Evolutionary conservation across 1,140 invertebrate genomes (phyloP), one percentile per base, ranked within the genome.

Genomic region (Psilanteris sp.): DNA sequence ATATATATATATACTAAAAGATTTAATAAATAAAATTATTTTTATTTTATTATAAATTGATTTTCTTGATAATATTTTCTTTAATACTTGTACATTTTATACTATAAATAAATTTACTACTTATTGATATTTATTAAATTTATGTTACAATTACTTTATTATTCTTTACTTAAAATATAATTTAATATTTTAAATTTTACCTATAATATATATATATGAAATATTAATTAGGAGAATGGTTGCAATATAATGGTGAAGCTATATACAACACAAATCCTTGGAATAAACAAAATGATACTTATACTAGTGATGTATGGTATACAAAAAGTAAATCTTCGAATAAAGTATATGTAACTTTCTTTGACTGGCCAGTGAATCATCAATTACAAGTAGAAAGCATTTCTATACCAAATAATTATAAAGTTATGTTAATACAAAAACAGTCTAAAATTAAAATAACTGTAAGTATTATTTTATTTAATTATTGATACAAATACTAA

Each of bases 221-320:
- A 50, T 22, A 31, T 20, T 37, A 4, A 39, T 34, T 29, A 85
- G 93, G 93, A 26, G 59, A 83, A 6, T 98, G 96, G 96, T 84
- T 99, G 3, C 78, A 89, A 6, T 85, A 94, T 1, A 98, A 98
- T 83, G 96, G 96, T 1, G 94, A 97, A 84, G 95, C 95, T 0
- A 96, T 99, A 79, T 99, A 97, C 80, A 89, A 88, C n/a, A 93
- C 92, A 0, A 90, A 87, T 16, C 94, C 96, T 0, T 97, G 94
- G 93, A 88, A 83, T 22, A 85, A 90, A 76, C 96, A 97, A 85
- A 97, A 97, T 81, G 96, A 98, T 81, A 93, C 93, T 0, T 9
- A 90, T 0, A 92, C 92, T n/a, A 55, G 78, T 0, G 85, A 91
- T 76, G 92, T 96, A 14, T 96, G 94, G 95, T 96, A 95, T 77